Base-by-base conservation (phyloP, 2,888 invertebrate species). In the Axea sp. region DNA sequence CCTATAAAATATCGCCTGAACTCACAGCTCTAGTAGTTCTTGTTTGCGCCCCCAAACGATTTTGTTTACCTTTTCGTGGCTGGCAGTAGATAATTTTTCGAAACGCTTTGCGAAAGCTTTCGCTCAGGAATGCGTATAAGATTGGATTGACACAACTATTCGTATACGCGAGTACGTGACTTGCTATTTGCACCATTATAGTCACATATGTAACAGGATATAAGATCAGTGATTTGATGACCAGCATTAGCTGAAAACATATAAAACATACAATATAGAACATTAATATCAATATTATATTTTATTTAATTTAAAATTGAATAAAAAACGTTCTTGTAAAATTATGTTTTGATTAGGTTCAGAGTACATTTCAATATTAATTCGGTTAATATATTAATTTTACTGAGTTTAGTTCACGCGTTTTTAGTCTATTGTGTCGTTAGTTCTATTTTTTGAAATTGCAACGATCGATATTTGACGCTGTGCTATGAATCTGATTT, bases 71-170 rank as follows among this genome's bases (percentile, higher is more conserved):
- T 80, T 89, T 88, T 0, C 89, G 88, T 0, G 90, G 90, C 0
- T 89, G 90, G 83, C 90, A 91, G 86, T 91, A 91, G 87, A 91
- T 92, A 41, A 92, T 91, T 87, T 92, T 92, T 72, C 91, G 90
- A 87, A 97, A 97, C 12, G 96, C 96, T 84, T 96, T 93, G 79
- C 97, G 92, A 89, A 98, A 97, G 89, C 96, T 96, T 82, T 97
- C 97, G 0, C 96, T 97, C 47, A 97, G 90, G 88, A 97, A 96
- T 1, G 97, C 97, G 89, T 98, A 98, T 45, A 98, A 91, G 78
- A 98, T 93, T 0, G 97, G 97, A 88, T 98, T 97, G 82, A 98
- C 94, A 87, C 97, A 97, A 82, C 95, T 95, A 90, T 97, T 98
- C 89, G 94, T 95, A 89, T 98, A 98, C 9, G 97, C 97, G 68